A percentile compares a stretch with the other conserved stretches of the same genome.
phyloP scores from a whole-genome alignment of 2,888 invertebrate species.

The Dichetophora obliterata region DNA sequence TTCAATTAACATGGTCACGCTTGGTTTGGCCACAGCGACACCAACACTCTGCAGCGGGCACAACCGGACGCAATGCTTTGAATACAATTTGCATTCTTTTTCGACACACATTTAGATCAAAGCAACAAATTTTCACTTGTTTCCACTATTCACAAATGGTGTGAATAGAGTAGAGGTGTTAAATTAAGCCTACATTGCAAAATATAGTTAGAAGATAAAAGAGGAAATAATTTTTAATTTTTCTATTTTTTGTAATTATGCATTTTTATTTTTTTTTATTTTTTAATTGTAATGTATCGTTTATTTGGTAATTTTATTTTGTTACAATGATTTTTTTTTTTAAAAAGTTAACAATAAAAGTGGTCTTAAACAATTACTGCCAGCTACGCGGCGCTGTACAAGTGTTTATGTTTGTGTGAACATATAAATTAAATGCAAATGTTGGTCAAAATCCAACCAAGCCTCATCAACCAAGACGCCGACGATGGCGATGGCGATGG shows the following conservation, averaged over 20 bases:
- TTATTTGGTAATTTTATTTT: background rate
- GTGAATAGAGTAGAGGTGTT: background rate
- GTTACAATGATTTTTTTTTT: no score
- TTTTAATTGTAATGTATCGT: background rate
- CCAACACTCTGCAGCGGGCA: background rate
- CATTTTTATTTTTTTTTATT: no score
- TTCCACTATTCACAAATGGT: background rate
- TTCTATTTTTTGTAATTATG: background rate
- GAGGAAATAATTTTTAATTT: no score
- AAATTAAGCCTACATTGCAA: no score
- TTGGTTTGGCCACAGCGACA: conserved; percentile 30
- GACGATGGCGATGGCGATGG: background rate
- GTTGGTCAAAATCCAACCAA: conserved; percentile 51
- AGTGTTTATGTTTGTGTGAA: conserved; percentile 22
- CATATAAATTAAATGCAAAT: conserved; percentile 50
- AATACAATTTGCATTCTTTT: conserved; percentile 7
- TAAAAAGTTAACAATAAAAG: background rate
- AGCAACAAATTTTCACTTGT: conserved; percentile 19
- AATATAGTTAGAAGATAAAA: no score
- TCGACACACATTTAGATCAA: conserved; percentile 3
- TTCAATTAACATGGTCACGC: conserved; percentile 57
- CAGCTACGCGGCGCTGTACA: background rate
- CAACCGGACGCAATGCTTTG: background rate
- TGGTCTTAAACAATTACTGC: background rate
- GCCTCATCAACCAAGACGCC: conserved; percentile 10